These are phyloP conservation scores for Ibycter americanus DNA, from an alignment of 2,797 vertebrate species.

Conservation along the genomic window DNA sequence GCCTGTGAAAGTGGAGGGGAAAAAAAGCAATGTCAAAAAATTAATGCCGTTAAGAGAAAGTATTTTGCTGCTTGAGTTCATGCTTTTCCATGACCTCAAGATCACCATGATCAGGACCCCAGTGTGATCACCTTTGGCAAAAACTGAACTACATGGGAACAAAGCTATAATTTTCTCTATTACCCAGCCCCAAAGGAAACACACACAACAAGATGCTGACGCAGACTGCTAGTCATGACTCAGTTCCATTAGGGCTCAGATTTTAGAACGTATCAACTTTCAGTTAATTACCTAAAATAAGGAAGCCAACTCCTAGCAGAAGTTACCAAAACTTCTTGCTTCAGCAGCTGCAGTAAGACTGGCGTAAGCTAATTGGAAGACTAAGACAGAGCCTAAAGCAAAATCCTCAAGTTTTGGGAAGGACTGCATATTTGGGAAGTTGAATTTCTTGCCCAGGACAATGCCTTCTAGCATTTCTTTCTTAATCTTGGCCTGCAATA, in stretches of 20 bases:
- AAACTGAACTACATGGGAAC: neutral
- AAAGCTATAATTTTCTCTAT: neutral
- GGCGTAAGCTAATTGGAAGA: neutral
- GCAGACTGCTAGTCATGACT: neutral
- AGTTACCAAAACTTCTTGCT: neutral
- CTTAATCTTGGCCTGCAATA: neutral
- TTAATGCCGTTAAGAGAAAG: neutral
- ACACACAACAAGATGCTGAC: neutral
- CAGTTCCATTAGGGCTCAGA: neutral
- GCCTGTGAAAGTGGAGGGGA: slow-evolving; percentile 77
- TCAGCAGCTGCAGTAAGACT: neutral
- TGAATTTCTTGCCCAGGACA: neutral
- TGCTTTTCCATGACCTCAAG: neutral
- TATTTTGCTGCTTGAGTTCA: neutral
- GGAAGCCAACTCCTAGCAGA: neutral
- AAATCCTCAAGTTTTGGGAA: neutral
- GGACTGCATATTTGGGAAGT: neutral
- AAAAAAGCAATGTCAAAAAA: neutral
- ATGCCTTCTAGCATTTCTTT: neutral
- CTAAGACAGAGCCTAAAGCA: neutral
- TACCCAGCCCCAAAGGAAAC: neutral
- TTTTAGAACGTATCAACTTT: neutral
- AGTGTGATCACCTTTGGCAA: neutral
- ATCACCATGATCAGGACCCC: fast-evolving
- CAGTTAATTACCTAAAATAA: neutral